These are phyloP conservation scores for Anomalospiza imberbis DNA, from an alignment of 2,797 vertebrate species.

Conservation along the genomic window DNA sequence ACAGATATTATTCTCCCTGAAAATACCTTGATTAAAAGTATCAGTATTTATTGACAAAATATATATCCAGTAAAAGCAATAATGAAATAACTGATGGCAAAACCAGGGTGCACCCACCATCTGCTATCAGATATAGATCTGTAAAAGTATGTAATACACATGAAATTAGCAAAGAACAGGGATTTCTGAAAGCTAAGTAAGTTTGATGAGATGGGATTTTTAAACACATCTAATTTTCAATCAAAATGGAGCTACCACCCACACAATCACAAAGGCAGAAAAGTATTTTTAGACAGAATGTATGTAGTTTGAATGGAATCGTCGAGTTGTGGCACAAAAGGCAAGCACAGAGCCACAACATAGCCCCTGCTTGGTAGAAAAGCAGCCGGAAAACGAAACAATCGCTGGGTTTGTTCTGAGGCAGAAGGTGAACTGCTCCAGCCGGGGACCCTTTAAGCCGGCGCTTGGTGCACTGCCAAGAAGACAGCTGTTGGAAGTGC, in stretches of 20 bases:
- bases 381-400: slow-evolving; percentile 75
- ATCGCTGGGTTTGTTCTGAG: slow-evolving; percentile 79
- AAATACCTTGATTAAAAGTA: neutral
- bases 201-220: neutral
- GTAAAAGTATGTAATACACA: neutral
- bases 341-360: neutral
- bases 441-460: slow-evolving; percentile 88
- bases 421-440: slow-evolving; percentile 78
- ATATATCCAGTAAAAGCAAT: neutral
- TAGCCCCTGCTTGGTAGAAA: neutral
- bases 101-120: neutral
- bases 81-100: neutral
- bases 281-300: neutral
- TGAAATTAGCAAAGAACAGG: neutral
- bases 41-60: neutral
- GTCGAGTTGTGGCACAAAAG: neutral
- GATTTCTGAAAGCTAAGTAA: neutral
- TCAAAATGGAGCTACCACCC: neutral
- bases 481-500: slow-evolving; percentile 97
- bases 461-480: slow-evolving; percentile 90
- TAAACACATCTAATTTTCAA: neutral
- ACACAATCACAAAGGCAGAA: neutral
- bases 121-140: neutral
- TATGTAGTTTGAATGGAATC: neutral
- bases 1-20: neutral